Evolutionary conservation across 1,140 invertebrate genomes (phyloP), one percentile per base, ranked within the genome.

Genomic region (Centruroides vittatus): DNA sequence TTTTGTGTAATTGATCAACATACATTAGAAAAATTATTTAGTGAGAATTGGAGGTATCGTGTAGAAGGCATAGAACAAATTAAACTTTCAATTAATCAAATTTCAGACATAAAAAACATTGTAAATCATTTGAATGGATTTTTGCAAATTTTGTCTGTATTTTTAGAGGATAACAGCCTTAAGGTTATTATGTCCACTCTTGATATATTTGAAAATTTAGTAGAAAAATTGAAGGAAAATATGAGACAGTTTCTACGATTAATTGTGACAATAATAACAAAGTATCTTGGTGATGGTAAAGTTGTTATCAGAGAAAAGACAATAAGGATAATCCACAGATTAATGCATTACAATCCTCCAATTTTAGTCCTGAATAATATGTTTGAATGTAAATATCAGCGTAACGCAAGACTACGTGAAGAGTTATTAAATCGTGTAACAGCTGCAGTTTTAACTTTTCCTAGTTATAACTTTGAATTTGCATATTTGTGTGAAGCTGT

Each of bases 381-480:
- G 35, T 72, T 79, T 12, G 78, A 82, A n/a, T 81, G 82, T 68
- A 72, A 84, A 47, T 78, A 80, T 63, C 78, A 79, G 55, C 81
- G 81, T 66, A 85, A 83, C 64, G 77, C 81, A 3, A 81, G 85
- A 78, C 80, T 85, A 57, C 76, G 86, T 62, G 86, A 89, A 74
- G 86, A 88, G 68, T 80, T 84, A 2, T 70, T 90, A 23, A 85
- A 89, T 71, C 79, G 87, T 62, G 75, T 88, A 35, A 86, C 88
- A 62, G 86, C 83, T 61, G 82, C 84, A 4, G 71, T 87, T 52
- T 78, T 88, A 64, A 84, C 84, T 34, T 89, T 88, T 73, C 88
- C 88, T 4, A 85, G 85, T 69, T 84, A 83, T 51, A 86, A 88
- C 59, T 86, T 91, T 71, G 84, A 88, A 73, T 77, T 86, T 35